Base-by-base conservation (phyloP, 2,113 vertebrate species). In the Peromyscus polionotus region DNA sequence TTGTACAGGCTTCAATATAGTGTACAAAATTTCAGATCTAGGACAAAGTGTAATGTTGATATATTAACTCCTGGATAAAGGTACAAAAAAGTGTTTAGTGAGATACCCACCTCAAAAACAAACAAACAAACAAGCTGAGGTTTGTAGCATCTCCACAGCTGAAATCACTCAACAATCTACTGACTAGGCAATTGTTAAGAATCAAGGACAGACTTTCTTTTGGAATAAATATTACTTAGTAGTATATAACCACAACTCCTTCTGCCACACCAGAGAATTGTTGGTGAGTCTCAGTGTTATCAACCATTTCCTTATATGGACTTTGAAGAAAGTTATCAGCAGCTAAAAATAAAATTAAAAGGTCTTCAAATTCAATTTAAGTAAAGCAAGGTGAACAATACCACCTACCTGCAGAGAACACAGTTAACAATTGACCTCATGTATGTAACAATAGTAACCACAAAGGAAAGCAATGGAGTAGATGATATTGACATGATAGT, bases 401-500 rank as follows among this genome's bases (percentile, higher is more conserved):
- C 93, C 22, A 80, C n/a, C 54, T 88, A 90, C 33, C n/a, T 87
- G 16, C 2, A 76, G 24, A 83, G 77, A 42, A 91, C 24, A 76
- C 36, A 75, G 73, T 68, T 87, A 70, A 89, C 24, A 65, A 59
- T 48, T 87, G 83, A 96, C 22, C 42, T 19, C 39, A 16, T 89
- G 1, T 65, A 89, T 70, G 94, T 13, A 28, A 85, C 87, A 95
- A 93, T 95, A 95, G 88, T 94, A 72, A 97, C 94, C 67, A 91
- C 93, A 95, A 20, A 28, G 68, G 70, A 87, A 63, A 94, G 68
- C 1, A 19, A 80, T 14, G 17, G 22, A 75, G 39, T 65, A 86
- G 57, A 81, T 97, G 92, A 97, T 86, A 89, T 28, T 96, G 93
- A 97, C 54, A 94, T 92, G 39, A 81, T 57, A 65, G 77, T 93